These are phyloP conservation scores for Azorinus chamasolen DNA, from an alignment of 2,888 invertebrate species.

Conservation along the genomic window DNA sequence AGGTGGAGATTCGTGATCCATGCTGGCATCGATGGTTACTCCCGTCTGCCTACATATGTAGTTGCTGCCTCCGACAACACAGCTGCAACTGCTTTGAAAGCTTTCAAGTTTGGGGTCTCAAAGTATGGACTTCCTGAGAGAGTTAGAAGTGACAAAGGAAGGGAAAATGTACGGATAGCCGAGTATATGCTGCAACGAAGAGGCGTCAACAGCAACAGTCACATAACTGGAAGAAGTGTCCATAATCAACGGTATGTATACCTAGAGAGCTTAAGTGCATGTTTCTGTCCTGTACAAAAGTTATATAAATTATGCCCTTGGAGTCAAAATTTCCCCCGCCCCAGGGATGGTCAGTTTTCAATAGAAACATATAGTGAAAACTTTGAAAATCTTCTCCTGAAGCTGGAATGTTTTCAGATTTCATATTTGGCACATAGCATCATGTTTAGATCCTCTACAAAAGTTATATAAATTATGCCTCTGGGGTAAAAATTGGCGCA, in stretches of 20 bases:
- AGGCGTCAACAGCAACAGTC: constrained; percentile 15
- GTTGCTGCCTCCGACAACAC: constrained; percentile 38
- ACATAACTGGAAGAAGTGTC: constrained; percentile 53
- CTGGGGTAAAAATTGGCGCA: too few relatives aligned
- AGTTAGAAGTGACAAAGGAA: constrained; percentile 48
- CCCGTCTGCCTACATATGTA: constrained; percentile 37
- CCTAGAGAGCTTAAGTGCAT: neutral
- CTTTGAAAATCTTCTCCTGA: too few relatives aligned
- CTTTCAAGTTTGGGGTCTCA: constrained; percentile 30
- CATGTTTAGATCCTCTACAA: too few relatives aligned
- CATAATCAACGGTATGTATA: constrained; percentile 60
- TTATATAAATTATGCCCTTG: too few relatives aligned
- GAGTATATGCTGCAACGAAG: constrained; percentile 34
- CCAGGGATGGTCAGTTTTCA: too few relatives aligned
- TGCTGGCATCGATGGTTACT: constrained; percentile 59
- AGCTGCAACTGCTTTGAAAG: constrained; percentile 33
- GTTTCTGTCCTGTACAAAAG: too few relatives aligned
- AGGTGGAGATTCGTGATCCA: constrained; percentile 57
- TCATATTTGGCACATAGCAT: too few relatives aligned
- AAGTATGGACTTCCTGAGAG: constrained; percentile 50
- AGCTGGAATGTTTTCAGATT: too few relatives aligned
- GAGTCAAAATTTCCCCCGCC: too few relatives aligned
- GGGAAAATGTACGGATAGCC: constrained; percentile 44
- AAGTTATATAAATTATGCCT: too few relatives aligned
- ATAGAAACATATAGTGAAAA: too few relatives aligned